Conservation (phyloP, 2,888 invertebrate genomes). For the Reticulitermes lucifugus region DNA sequence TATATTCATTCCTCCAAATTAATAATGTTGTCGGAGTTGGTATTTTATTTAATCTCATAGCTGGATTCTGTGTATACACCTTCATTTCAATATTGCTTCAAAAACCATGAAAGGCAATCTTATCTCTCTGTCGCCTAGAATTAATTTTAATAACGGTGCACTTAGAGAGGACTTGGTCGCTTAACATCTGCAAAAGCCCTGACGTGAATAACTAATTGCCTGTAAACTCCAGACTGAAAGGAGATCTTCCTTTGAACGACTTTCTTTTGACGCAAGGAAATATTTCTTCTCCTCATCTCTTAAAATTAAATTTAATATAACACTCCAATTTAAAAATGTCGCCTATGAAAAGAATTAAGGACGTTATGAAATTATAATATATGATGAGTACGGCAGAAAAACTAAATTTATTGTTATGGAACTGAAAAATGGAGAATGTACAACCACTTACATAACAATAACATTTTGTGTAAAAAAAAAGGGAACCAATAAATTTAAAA, state of each 20-base stretch:
- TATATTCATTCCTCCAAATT: background rate
- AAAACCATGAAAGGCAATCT: background rate
- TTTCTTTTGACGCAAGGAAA: background rate
- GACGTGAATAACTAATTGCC: slow-evolving; percentile 5
- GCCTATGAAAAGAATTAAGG: background rate
- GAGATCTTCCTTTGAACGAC: background rate
- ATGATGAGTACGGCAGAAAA: background rate
- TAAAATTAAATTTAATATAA: slow-evolving; percentile 3
- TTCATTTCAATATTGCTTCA: background rate
- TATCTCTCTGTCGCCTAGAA: background rate
- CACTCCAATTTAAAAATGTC: background rate
- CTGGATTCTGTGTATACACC: background rate
- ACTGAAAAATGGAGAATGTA: background rate
- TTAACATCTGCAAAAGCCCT: background rate
- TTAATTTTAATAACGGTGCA: slow-evolving; percentile 9
- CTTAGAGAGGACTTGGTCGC: background rate
- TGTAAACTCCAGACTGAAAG: slow-evolving; percentile 8
- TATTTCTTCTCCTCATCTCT: background rate
- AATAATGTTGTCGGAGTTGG: slow-evolving; percentile 9
- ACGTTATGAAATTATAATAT: too few species aligned
- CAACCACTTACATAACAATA: background rate
- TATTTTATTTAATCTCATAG: background rate
- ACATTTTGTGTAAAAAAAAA: too few species aligned
- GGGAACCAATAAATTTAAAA: too few species aligned
- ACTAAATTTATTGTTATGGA: background rate